Evolutionary conservation across 2,888 invertebrate genomes (phyloP), one percentile per base, ranked within the genome.

Genomic region (Ochropacha duplaris): DNA sequence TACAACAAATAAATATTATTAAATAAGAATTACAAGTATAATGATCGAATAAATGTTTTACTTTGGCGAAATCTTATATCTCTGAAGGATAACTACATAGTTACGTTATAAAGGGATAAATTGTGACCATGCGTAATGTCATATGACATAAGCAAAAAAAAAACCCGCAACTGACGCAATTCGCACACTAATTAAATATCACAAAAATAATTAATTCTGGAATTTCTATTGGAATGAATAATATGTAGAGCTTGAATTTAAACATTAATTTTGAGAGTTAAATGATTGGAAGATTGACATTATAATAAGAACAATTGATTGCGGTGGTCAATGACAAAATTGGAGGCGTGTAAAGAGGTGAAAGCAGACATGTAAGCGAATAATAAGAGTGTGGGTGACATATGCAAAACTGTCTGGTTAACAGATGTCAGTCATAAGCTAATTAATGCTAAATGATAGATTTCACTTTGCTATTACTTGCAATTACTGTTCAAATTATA

Each of bases 311-410:
- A 50, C n/a, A 50, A 26, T 50, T 50, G 50, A 51, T 54, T 24
- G 59, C 31, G 31, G 31, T 77, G 72, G 75, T 76, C 74, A 79
- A 65, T 74, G 71, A 69, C 65, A 74, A 62, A 65, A 66, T 62
- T 69, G 64, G 62, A 70, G 64, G 69, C 64, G 61, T 65, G 11
- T 22, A 12, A 22, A 50, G 64, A 66, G 58, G 84, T 80, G 87
- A 87, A 87, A 87, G 85, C 81, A 67, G 65, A 65, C 57, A 54
- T 72, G 69, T 76, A 79, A 76, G 79, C 81, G 78, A 84, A 83
- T 85, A 86, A 83, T 79, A 69, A 72, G 62, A 69, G 62, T 63
- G 83, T 85, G 70, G 84, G 83, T 75, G 78, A 73, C 66, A 76
- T 76, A 81, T 78, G 78, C 81, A 72, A 85, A 83, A 77, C 69